Evolutionary conservation across 1,140 invertebrate genomes (phyloP).

Genomic region (Nylanderia fulva): DNA sequence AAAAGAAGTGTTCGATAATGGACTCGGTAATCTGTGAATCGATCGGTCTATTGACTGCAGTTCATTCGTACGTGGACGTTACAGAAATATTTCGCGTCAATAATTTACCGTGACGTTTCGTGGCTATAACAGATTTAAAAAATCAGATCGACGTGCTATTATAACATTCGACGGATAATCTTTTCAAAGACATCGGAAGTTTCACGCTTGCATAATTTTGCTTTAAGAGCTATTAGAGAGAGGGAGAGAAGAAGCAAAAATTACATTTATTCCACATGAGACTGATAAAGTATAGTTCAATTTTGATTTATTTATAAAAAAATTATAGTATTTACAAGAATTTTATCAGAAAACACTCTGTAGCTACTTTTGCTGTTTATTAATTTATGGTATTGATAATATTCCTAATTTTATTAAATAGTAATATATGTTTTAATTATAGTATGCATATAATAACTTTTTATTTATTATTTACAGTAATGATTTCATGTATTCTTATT

Average conservation of each 20-base stretch:
- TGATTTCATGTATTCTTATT: background rate
- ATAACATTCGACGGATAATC: background rate
- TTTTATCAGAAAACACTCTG: background rate
- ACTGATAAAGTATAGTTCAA: background rate
- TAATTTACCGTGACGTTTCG: constrained; percentile 16
- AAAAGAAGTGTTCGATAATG: constrained; percentile 55
- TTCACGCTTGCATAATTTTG: constrained; percentile 23
- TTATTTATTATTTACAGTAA: no score
- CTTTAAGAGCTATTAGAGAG: background rate
- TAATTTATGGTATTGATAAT: background rate
- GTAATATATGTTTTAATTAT: background rate
- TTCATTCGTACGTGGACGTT: constrained; percentile 29
- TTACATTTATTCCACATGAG: background rate
- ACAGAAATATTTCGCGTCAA: constrained; percentile 43
- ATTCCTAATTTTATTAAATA: background rate
- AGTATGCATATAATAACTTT: no score
- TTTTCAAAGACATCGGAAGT: constrained; percentile 13
- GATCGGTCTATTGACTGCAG: constrained; percentile 62
- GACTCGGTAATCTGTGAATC: constrained; percentile 55
- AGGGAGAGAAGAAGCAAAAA: background rate
- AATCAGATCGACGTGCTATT: constrained; percentile 8
- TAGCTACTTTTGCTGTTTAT: background rate
- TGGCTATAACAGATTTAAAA: constrained; percentile 2
- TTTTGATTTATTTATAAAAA: background rate
- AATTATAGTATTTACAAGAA: background rate